Evolutionary conservation across 2,797 vertebrate species (phyloP), one percentile per base, ranked within the genome.

Genomic region (Myotis myotis): DNA sequence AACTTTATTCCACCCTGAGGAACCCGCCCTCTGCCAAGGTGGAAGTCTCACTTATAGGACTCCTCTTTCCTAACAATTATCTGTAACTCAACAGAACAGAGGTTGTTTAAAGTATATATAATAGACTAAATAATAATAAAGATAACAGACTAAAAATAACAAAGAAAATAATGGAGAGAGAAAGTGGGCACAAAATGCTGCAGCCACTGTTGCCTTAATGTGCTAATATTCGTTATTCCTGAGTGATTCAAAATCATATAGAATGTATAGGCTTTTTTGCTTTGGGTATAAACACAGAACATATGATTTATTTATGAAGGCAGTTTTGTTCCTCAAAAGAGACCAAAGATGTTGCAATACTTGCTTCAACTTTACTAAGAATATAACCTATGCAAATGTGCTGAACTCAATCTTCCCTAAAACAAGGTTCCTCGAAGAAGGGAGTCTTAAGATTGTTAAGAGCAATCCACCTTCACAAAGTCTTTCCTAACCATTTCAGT

Each of bases 301-400:
- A 68, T 20, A 53, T 51, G 33, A 93, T 87, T 93, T 92, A 80
- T n/a, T 78, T 83, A 95, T 38, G 41, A 4, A 87, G 79, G 20
- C 53, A 92, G 47, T 38, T 74, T 36, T 87, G 55, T 85, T 92
- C 70, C 87, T 83, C 47, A 76, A 53, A 94, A 92, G 87, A 75
- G 68, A 89, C 78, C 89, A 95, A 95, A 91, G 49, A 72, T 75
- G 72, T 60, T 53, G 60, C 44, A 94, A 83, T 38, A 93, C 62
- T 92, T 75, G 64, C 88, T 94, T 92, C 68, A 94, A 51, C 28
- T 94, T 89, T 94, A 89, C 71, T 80, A 86, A 94, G 66, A 94
- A 78, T 53, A 81, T 23, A 94, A 92, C 74, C 68, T 47, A 88
- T 30, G 25, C 62, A 94, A 96, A 94, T 19, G 10, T 80, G 55